These are phyloP conservation scores for Shargacucullia verbasci DNA, from an alignment of 2,888 invertebrate genomes.

Conservation along the genomic window DNA sequence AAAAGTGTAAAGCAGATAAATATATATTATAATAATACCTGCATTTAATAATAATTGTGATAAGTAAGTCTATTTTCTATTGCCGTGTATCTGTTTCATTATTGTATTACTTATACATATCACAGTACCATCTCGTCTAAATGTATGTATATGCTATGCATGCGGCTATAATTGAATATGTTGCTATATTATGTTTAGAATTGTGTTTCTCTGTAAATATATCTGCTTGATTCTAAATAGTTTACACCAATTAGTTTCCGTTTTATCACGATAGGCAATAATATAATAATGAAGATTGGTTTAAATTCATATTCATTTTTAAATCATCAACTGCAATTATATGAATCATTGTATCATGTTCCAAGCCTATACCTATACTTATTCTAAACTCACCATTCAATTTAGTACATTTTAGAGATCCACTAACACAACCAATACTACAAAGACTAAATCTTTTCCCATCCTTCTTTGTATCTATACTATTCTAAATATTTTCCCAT, in stretches of 20 bases:
- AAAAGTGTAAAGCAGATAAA: conserved; percentile 47
- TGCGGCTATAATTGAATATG: conserved; percentile 26
- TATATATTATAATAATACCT: conserved; percentile 35
- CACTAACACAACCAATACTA: conserved; percentile 72
- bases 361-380: conserved; percentile 40
- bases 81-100: conserved; percentile 51
- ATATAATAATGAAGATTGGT: conserved; percentile 11
- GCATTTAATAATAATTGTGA: conserved; percentile 25
- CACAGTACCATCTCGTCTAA: conserved; percentile 70
- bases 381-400: conserved; percentile 57
- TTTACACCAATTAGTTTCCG: conserved; percentile 1
- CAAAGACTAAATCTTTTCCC: conserved; percentile 42
- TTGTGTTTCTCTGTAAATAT: conserved; percentile 43
- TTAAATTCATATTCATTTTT: conserved; percentile 20
- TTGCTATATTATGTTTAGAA: not conserved
- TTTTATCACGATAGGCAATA: conserved; percentile 11
- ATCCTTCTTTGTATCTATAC: conserved; percentile 36
- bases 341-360: conserved; percentile 19
- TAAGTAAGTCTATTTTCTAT: conserved; percentile 35
- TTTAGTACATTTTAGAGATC: conserved; percentile 70
- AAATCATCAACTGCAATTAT: conserved; percentile 29
- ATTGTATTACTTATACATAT: conserved; percentile 70
- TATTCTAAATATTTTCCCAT: conserved; percentile 28
- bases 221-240: conserved; percentile 32
- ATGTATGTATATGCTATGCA: conserved; percentile 5